These are phyloP conservation scores for Cecidostiba fungosa DNA, from an alignment of 2,888 invertebrate species.

Conservation along the genomic window DNA sequence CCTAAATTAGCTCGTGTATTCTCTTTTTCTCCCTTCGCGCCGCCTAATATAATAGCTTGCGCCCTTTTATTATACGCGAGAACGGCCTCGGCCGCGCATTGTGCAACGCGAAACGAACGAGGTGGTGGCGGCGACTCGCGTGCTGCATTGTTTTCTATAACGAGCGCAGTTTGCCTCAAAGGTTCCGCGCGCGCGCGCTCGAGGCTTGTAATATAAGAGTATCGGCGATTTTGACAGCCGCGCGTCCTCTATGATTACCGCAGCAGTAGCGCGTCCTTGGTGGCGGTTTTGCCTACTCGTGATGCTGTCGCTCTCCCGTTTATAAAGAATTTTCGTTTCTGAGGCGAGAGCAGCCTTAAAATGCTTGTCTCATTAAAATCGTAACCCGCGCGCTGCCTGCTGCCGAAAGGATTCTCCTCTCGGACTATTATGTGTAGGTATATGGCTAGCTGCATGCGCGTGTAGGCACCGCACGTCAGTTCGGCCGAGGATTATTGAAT, in stretches of 20 bases:
- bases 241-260: conserved; percentile 18
- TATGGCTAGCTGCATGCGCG: no score
- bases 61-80: conserved; percentile 50
- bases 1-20: conserved; percentile 40
- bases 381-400: no score
- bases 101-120: conserved; percentile 7
- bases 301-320: no score
- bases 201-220: not conserved
- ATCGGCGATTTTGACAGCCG: conserved; percentile 52
- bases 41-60: no score
- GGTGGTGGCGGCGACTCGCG: conserved; percentile 47
- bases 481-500: conserved; percentile 40
- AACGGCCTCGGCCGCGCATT: conserved; percentile 18
- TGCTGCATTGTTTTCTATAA: conserved; percentile 46
- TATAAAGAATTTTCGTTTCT: no score
- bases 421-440: no score
- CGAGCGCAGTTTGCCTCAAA: conserved; percentile 9
- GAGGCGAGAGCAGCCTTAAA: not conserved
- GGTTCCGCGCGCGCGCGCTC: conserved; percentile 21
- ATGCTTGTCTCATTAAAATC: conserved; percentile 39
- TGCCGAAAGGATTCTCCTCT: not conserved
- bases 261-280: no score
- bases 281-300: no score
- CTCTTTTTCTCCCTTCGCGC: not conserved
- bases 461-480: not conserved